Conservation (phyloP, 1,140 invertebrate species). For the Lucilia cuprina region DNA sequence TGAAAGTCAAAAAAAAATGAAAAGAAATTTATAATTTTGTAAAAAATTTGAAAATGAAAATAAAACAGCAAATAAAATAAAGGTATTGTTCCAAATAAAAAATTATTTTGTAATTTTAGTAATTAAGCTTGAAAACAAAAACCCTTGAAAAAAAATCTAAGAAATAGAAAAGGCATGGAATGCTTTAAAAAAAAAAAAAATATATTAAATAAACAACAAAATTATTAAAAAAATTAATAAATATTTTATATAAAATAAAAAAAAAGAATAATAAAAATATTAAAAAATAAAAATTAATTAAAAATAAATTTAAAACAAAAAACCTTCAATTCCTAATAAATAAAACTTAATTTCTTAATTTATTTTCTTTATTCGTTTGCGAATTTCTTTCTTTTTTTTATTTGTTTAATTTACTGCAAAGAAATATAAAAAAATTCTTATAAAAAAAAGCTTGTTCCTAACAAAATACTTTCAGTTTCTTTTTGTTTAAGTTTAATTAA, state of each 20-base stretch:
- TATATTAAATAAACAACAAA: not conserved
- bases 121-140: not conserved
- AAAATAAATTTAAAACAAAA: too few species aligned
- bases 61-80: not conserved
- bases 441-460: slow-evolving; percentile 8
- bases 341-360: too few species aligned
- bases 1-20: not conserved
- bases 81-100: slow-evolving; percentile 1
- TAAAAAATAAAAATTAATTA: too few species aligned
- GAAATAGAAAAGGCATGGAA: not conserved
- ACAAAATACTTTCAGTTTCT: slow-evolving; percentile 5
- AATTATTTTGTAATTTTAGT: not conserved
- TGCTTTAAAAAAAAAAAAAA: not conserved
- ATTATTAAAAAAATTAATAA: too few species aligned
- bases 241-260: too few species aligned
- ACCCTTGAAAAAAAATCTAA: not conserved
- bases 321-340: too few species aligned
- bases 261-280: too few species aligned
- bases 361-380: not conserved
- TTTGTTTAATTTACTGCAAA: not conserved
- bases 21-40: too few species aligned
- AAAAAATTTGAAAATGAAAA: not conserved
- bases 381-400: not conserved
- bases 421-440: not conserved
- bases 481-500: not conserved